These are phyloP conservation scores for Synanthedon andrenaeformis DNA, from an alignment of 2,888 invertebrate species.

Conservation along the genomic window DNA sequence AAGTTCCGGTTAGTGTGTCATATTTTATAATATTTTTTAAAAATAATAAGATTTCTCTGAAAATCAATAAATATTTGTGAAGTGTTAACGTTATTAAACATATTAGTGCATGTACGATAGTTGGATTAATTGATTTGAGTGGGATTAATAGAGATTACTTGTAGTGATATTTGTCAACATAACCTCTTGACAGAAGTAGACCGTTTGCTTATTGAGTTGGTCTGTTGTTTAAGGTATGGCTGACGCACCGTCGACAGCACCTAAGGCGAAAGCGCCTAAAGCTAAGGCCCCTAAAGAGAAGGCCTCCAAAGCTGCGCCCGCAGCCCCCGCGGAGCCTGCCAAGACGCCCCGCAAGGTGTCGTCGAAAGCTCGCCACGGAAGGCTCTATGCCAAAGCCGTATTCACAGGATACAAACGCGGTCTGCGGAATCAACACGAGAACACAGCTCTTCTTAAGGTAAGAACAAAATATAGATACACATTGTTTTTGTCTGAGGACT, in stretches of 20 bases:
- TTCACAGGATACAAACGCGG: constrained; percentile 97
- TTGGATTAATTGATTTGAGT: constrained; percentile 24
- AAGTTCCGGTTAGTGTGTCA: constrained; percentile 49
- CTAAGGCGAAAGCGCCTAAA: constrained; percentile 67
- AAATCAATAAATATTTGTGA: constrained; percentile 21
- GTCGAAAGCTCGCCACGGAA: constrained; percentile 77
- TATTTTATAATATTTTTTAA: constrained; percentile 19
- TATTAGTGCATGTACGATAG: constrained; percentile 10
- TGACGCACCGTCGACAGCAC: constrained; percentile 70
- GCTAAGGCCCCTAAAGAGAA: constrained; percentile 71
- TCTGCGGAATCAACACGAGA: constrained; percentile 96
- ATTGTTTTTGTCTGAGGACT: too few relatives aligned
- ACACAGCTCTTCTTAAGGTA: constrained; percentile 92
- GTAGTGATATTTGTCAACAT: constrained; percentile 50
- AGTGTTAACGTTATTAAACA: constrained; percentile 7
- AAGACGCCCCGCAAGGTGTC: constrained; percentile 62
- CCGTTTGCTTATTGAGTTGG: constrained; percentile 4
- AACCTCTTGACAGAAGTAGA: constrained; percentile 36
- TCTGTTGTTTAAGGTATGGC: constrained; percentile 69
- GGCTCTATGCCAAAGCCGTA: constrained; percentile 96
- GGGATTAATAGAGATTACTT: constrained; percentile 44
- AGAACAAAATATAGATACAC: background rate
- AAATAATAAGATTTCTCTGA: constrained; percentile 10
- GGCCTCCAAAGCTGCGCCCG: constrained; percentile 65
- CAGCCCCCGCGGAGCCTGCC: constrained; percentile 63